Percentiles rank a stretch among this genome's conserved stretches.
Evolutionary conservation across 1,140 invertebrate genomes (phyloP).

Genomic region (Colletes latitarsis): DNA sequence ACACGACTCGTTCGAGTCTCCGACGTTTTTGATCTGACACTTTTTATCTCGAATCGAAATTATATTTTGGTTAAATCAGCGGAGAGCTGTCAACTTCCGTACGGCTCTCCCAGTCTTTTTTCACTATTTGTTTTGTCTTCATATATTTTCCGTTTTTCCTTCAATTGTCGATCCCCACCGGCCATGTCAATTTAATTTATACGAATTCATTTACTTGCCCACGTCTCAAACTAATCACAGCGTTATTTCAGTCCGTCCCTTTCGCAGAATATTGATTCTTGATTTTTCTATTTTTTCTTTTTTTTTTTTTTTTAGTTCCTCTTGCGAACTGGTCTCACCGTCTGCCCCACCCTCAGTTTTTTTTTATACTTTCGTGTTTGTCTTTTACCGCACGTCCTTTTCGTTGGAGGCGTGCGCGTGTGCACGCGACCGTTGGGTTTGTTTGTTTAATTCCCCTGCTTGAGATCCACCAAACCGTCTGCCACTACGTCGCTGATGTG

Average conservation of each 20-base stretch:
- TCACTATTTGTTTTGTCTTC: not conserved
- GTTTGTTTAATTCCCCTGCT: constrained; percentile 87
- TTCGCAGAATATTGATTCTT: constrained; percentile 1
- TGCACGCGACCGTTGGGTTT: constrained; percentile 27
- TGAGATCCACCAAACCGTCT: constrained; percentile 93
- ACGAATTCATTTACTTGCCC: constrained; percentile 15
- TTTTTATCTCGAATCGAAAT: not conserved
- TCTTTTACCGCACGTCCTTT: constrained; percentile 25
- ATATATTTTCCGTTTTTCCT: not conserved
- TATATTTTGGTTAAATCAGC: not conserved
- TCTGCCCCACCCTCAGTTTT: constrained; percentile 44
- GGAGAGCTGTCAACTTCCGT: not conserved
- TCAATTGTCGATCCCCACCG: constrained; percentile 32
- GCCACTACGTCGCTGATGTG: constrained; percentile 97
- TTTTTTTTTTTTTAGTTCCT: constrained; percentile 14
- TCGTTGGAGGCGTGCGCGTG: not conserved
- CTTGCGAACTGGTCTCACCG: constrained; percentile 14
- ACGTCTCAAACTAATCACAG: constrained; percentile 37
- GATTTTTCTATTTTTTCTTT: constrained; percentile 7
- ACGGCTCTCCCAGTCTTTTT: not conserved
- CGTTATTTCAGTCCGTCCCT: constrained; percentile 31
- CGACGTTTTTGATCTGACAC: constrained; percentile 13
- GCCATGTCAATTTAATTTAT: not conserved
- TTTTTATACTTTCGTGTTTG: constrained; percentile 35
- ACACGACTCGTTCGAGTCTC: not conserved